phyloP scores from a whole-genome alignment of 2,113 vertebrate species.

The Nesoenas mayeri region DNA sequence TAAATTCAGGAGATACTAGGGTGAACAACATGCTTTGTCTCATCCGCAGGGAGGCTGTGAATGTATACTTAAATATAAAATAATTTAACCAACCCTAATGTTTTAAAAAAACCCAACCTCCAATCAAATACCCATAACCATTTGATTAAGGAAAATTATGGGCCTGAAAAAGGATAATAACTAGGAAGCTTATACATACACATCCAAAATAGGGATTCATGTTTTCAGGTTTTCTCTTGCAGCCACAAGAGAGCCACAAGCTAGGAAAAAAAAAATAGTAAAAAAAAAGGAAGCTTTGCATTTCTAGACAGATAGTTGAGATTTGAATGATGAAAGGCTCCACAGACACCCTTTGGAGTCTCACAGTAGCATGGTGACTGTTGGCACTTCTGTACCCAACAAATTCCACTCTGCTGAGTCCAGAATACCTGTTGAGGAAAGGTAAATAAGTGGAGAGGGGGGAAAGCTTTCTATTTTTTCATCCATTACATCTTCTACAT shows the following conservation, averaged over 20 bases:
- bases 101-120: background rate
- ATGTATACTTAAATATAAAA: background rate
- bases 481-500: background rate
- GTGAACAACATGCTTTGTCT: background rate
- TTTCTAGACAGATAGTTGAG: background rate
- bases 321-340: background rate
- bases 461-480: background rate
- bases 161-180: background rate
- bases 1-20: background rate
- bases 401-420: background rate
- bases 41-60: background rate
- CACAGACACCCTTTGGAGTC: background rate
- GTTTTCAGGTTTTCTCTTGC: background rate
- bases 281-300: background rate
- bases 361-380: background rate
- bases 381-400: background rate
- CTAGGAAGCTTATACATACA: background rate
- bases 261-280: no score
- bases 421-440: background rate
- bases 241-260: background rate
- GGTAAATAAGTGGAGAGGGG: background rate
- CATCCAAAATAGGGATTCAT: background rate
- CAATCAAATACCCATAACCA: background rate
- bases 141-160: background rate
- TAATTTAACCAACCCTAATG: background rate